These are phyloP conservation scores for Acleris laterana DNA, from an alignment of 2,888 invertebrate genomes.

Conservation along the genomic window DNA sequence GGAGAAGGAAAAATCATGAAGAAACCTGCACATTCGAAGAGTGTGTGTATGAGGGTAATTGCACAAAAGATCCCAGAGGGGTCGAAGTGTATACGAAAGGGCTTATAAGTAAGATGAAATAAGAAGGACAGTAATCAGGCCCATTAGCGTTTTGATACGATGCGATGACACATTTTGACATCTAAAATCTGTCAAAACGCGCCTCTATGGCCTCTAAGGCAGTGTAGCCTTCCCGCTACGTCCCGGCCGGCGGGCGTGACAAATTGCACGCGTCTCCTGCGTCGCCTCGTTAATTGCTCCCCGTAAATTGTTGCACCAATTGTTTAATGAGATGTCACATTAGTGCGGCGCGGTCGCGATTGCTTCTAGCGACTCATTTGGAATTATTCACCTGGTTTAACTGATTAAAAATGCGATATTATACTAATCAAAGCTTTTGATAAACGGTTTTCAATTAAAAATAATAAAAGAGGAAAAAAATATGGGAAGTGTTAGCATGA, in stretches of 20 bases:
- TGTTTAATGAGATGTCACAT: slow-evolving; percentile 58
- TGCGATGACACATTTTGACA: not conserved
- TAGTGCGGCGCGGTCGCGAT: slow-evolving; percentile 34
- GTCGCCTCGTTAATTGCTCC: slow-evolving; percentile 65
- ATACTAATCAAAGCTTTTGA: not conserved
- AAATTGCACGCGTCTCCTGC: slow-evolving; percentile 64
- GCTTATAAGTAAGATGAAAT: too few relatives aligned
- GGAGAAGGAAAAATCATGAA: too few relatives aligned
- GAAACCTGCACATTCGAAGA: not conserved
- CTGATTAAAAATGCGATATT: not conserved
- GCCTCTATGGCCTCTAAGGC: not conserved
- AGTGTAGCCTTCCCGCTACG: slow-evolving; percentile 19
- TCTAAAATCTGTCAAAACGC: not conserved
- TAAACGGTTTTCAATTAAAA: too few relatives aligned
- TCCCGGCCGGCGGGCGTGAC: slow-evolving; percentile 53
- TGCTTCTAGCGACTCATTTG: slow-evolving; percentile 22
- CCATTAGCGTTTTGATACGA: not conserved
- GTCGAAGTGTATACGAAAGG: too few relatives aligned
- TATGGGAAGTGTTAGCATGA: too few relatives aligned
- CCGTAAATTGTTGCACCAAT: slow-evolving; percentile 62
- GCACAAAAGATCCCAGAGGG: too few relatives aligned
- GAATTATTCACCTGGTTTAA: not conserved
- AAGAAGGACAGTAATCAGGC: too few relatives aligned
- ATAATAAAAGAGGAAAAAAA: too few relatives aligned
- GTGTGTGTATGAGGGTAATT: too few relatives aligned